These are phyloP conservation scores for Exocentrus adspersus DNA, from an alignment of 2,888 invertebrate species.

Conservation along the genomic window DNA sequence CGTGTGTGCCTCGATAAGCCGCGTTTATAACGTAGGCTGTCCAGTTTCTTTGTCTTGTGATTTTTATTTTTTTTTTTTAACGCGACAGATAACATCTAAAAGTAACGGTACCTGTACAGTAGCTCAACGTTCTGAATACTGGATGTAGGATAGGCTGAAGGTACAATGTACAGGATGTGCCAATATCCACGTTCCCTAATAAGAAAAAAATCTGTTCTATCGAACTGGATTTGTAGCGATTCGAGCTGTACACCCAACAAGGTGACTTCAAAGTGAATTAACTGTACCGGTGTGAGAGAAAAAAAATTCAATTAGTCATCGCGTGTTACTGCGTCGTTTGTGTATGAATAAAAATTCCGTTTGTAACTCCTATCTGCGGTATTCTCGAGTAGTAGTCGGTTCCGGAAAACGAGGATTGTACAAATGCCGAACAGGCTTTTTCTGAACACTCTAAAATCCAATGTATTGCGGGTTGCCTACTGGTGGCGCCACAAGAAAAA, in stretches of 20 bases:
- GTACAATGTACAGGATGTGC: background rate
- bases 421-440: no score
- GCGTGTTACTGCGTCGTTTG: background rate
- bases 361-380: no score
- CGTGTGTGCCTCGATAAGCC: background rate
- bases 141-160: background rate
- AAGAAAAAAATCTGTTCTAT: no score
- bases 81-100: background rate
- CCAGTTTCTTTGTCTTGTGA: background rate
- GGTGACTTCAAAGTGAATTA: conserved; percentile 3
- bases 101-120: background rate
- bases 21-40: background rate
- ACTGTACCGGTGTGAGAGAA: background rate
- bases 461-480: no score
- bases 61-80: background rate
- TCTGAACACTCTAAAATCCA: no score
- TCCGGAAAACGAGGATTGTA: no score
- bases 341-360: background rate
- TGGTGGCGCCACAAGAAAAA: no score
- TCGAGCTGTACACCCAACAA: background rate
- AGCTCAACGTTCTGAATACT: background rate
- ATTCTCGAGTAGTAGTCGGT: no score
- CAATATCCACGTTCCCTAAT: no score
- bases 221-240: no score
- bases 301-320: background rate